Percentiles rank a stretch among this genome's conserved stretches.
phyloP scores from a whole-genome alignment of 2,113 vertebrate species.

The Cnemophilus loriae region DNA sequence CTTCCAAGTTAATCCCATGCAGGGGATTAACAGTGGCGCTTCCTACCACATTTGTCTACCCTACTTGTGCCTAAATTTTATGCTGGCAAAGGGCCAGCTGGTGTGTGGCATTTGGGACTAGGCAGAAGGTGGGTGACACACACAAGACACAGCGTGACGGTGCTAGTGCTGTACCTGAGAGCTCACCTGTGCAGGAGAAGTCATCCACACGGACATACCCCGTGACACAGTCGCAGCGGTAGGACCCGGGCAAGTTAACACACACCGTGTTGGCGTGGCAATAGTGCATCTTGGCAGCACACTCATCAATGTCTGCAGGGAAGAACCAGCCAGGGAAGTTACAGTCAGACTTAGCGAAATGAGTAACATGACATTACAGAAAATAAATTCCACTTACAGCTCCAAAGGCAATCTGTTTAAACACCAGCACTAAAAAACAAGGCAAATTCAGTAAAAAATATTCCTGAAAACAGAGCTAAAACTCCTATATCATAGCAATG shows the following conservation, averaged over 20 bases:
- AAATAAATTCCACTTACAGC: background rate
- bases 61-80: no score
- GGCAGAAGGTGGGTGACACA: fast-evolving
- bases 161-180: fast-evolving
- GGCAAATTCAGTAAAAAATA: background rate
- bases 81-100: background rate
- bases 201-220: conserved; percentile 91
- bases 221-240: conserved; percentile 88
- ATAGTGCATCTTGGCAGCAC: conserved; percentile 91
- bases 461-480: background rate
- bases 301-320: conserved; percentile 90
- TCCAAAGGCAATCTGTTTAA: background rate
- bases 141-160: background rate
- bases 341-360: background rate
- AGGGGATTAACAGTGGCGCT: no score
- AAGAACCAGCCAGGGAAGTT: background rate
- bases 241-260: conserved; percentile 86
- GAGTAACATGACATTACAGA: background rate
- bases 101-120: no score
- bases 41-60: background rate
- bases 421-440: background rate
- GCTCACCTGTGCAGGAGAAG: conserved; percentile 92
- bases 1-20: background rate
- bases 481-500: background rate
- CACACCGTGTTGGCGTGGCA: conserved; percentile 92